Base-by-base conservation (phyloP, 2,888 invertebrate species). In the Odontothrips loti region DNA sequence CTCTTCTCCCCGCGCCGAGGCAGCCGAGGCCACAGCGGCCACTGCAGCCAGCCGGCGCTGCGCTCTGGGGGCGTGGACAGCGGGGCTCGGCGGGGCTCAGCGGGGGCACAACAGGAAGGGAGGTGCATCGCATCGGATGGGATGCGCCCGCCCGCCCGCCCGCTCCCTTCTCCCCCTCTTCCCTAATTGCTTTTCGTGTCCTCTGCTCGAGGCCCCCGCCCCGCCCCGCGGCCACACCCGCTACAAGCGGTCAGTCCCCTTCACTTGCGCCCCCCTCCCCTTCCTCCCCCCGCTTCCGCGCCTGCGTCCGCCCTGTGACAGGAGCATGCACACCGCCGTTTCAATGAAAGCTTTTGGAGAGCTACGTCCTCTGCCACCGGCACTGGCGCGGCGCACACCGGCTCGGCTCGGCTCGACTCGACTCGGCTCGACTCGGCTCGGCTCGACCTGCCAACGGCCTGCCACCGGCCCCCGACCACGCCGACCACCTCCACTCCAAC, bases 151-250 rank as follows among this genome's bases (percentile, higher is more conserved):
- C 68, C 23, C 68, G n/a, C 23, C 58, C 58, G 58, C 6, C 58
- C 58, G 6, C 17, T 15, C 58, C 58, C 17, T 58, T 15, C 34
- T 43, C 34, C 34, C 58, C 58, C 58, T 58, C 20, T 58, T 58
- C 58, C 27, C 68, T 75, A 75, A 75, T 75, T 75, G 68, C 68
- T n/a, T 75, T 27, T 75, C 68, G 68, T 75, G 68, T 75, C 58
- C 34, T 58, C 15, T 58, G 58, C 58, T 27, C 68, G 20, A 20
- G 17, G 58, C 68, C 68, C 68, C 68, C 23, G 20, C 68, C 68
- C 68, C 11, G n/a, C 23, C 68, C 23, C 68, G 8, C 58, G 58
- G n/a, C 58, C 58, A 17, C 58, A 58, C 20, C 58, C 17, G 20
- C 58, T 17, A 17, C 58, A 17, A 17, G 58, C 68, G 68, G 68